phyloP scores from a whole-genome alignment of 2,888 invertebrate genomes.

The Idaea straminata region DNA sequence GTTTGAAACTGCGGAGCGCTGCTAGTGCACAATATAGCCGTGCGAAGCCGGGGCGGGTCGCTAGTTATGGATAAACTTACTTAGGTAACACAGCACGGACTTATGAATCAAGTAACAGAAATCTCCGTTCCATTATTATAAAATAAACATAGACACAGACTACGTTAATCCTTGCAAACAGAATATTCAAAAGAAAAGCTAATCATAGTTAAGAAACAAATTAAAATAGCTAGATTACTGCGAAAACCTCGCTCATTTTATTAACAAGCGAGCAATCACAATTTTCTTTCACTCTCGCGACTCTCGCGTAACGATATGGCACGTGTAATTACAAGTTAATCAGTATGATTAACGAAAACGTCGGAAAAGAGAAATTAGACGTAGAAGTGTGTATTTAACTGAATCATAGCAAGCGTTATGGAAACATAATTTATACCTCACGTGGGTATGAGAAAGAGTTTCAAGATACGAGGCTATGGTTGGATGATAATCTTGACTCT shows the following conservation, averaged over 20 bases:
- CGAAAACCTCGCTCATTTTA: not conserved
- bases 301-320: constrained; percentile 43
- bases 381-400: constrained; percentile 2
- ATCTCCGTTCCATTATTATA: not conserved
- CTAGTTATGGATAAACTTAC: no score
- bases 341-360: constrained; percentile 43
- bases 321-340: constrained; percentile 40
- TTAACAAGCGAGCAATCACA: constrained; percentile 42
- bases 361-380: constrained; percentile 34
- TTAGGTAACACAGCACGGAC: no score
- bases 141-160: not conserved
- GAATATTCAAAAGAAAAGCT: not conserved
- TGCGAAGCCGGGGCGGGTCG: no score
- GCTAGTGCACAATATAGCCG: no score
- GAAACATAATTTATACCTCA: not conserved
- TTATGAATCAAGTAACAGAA: not conserved
- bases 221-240: constrained; percentile 29
- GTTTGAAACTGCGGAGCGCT: no score
- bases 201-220: constrained; percentile 20
- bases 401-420: not conserved
- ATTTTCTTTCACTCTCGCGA: constrained; percentile 33
- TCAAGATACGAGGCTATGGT: not conserved
- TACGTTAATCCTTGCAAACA: not conserved
- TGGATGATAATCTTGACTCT: not conserved
- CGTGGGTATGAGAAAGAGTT: not conserved